Evolutionary conservation across 2,888 invertebrate genomes (phyloP).

Genomic region (Hydrotaea cyrtoneurina): DNA sequence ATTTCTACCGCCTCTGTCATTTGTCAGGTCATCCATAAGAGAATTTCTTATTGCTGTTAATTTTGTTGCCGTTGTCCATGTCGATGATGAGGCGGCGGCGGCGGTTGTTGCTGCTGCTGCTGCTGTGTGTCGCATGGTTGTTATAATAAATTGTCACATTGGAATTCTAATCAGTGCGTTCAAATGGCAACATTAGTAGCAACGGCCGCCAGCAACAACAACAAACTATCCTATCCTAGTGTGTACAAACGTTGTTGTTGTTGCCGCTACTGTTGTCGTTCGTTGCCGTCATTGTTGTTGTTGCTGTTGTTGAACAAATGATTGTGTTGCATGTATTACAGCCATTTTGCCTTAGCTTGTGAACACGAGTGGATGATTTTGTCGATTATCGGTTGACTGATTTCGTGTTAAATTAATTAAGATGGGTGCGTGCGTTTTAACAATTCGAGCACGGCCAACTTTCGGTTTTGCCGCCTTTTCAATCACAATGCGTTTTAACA

Average conservation of each 20-base stretch:
- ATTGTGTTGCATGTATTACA: slow-evolving; percentile 56
- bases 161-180: slow-evolving; percentile 56
- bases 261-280: too few species aligned
- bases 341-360: slow-evolving; percentile 51
- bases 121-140: slow-evolving; percentile 36
- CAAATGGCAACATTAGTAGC: slow-evolving; percentile 37
- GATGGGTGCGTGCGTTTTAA: slow-evolving; percentile 59
- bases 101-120: not conserved
- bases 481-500: slow-evolving; percentile 55
- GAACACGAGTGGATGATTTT: slow-evolving; percentile 57
- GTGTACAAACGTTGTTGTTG: not conserved
- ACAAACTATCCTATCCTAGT: not conserved
- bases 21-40: slow-evolving; percentile 52
- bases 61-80: not conserved
- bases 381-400: slow-evolving; percentile 62
- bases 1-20: slow-evolving; percentile 43
- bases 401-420: slow-evolving; percentile 66
- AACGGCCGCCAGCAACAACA: slow-evolving; percentile 1
- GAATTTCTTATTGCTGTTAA: slow-evolving; percentile 35
- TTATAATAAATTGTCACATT: slow-evolving; percentile 55
- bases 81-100: not conserved
- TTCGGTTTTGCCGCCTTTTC: slow-evolving; percentile 22
- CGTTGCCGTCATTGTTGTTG: not conserved
- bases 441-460: slow-evolving; percentile 41
- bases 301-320: not conserved